phyloP scores from a whole-genome alignment of 2,797 vertebrate genomes.

The Aselliscus stoliczkanus region DNA sequence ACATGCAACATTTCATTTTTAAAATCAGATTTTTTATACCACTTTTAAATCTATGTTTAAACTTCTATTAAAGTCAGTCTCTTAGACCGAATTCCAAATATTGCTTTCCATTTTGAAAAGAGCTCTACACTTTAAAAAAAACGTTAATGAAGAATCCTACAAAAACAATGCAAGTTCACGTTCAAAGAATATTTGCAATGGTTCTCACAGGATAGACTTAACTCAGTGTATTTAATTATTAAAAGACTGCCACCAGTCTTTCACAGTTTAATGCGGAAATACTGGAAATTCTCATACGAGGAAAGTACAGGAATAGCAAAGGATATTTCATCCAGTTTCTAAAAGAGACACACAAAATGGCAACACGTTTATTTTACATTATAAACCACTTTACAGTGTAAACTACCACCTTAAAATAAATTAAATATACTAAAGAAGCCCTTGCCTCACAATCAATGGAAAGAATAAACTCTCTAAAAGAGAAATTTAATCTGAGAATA shows the following conservation, averaged over 20 bases:
- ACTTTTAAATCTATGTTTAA: conserved; percentile 28
- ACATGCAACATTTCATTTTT: conserved; percentile 7
- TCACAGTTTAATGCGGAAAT: conserved; percentile 55
- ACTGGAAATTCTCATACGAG: conserved; percentile 38
- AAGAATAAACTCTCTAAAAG: conserved; percentile 32
- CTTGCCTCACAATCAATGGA: conserved; percentile 38
- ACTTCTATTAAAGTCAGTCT: conserved; percentile 39
- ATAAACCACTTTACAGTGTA: neutral
- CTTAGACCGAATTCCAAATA: conserved; percentile 55
- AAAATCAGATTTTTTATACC: conserved; percentile 24
- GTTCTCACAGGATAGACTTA: conserved; percentile 22
- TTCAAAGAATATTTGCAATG: conserved; percentile 43
- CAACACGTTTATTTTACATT: conserved; percentile 17
- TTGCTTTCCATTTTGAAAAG: conserved; percentile 57
- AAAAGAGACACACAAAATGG: conserved; percentile 18
- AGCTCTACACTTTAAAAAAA: neutral
- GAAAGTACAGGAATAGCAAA: conserved; percentile 22
- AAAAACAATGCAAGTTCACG: conserved; percentile 53
- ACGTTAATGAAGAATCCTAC: conserved; percentile 32
- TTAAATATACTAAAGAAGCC: conserved; percentile 25
- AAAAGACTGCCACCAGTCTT: conserved; percentile 43
- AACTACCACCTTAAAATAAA: conserved; percentile 27
- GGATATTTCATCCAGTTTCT: neutral
- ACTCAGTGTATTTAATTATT: conserved; percentile 55
- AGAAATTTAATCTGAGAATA: conserved; percentile 25